Percentiles rank a stretch among this genome's conserved stretches.
phyloP scores from a whole-genome alignment of 23 tunicate species.

The Trididemnum nubilum region DNA sequence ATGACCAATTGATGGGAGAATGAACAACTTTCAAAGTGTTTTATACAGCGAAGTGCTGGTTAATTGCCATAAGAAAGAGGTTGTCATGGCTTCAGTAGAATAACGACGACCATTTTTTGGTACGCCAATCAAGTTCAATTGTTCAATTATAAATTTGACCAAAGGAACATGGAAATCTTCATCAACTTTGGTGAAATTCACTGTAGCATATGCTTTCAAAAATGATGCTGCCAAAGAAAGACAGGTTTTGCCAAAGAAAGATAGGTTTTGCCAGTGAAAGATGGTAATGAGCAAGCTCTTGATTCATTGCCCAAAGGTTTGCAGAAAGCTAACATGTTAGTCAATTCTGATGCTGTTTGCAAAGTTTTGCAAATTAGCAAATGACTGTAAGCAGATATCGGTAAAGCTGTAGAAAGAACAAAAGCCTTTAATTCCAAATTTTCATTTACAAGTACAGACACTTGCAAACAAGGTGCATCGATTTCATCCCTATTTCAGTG shows the following conservation, averaged over 20 bases:
- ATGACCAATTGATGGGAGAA: neutral
- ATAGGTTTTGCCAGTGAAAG: neutral
- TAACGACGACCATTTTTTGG: neutral
- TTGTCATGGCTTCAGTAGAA: neutral
- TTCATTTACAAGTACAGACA: neutral
- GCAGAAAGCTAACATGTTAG: neutral
- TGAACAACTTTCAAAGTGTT: neutral
- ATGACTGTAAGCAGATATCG: neutral
- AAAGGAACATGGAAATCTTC: neutral
- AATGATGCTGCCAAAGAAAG: neutral
- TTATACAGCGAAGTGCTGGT: neutral
- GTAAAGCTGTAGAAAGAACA: neutral
- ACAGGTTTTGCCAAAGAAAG: neutral
- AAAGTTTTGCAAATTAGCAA: neutral
- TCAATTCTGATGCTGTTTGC: neutral
- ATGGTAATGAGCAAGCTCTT: neutral
- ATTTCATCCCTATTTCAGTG: neutral
- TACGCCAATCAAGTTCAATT: neutral
- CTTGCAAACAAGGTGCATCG: neutral
- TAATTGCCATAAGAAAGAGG: conserved; percentile 6
- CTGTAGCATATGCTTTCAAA: neutral
- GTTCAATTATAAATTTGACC: neutral
- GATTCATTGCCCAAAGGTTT: neutral
- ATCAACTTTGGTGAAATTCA: neutral
- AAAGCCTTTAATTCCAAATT: neutral